A percentile compares a stretch with the other conserved stretches of the same genome.
Evolutionary conservation across 2,797 vertebrate genomes (phyloP).

Genomic region (Antrozous pallidus): DNA sequence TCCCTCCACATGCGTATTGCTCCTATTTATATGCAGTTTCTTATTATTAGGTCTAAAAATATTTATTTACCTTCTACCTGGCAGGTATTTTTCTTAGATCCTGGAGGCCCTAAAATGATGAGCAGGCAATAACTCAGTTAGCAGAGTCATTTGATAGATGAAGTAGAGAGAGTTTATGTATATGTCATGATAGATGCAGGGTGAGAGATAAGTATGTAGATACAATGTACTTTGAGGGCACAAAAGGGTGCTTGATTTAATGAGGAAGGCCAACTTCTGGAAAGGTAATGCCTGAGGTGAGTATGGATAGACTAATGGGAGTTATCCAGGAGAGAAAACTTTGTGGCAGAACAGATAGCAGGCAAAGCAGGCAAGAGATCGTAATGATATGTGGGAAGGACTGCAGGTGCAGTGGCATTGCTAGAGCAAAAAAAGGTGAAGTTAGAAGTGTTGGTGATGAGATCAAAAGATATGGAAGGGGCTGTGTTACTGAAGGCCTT

Average conservation of each 20-base stretch:
- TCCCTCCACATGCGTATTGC: fast-evolving
- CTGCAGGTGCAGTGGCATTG: neutral
- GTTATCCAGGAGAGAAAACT: neutral
- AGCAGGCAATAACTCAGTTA: neutral
- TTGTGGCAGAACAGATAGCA: neutral
- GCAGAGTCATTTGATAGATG: neutral
- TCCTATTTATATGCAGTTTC: neutral
- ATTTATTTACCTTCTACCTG: neutral
- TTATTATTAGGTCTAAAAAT: neutral
- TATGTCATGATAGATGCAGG: neutral
- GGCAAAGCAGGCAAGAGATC: neutral
- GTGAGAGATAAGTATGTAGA: neutral
- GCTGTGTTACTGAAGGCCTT: neutral
- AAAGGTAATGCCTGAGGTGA: neutral
- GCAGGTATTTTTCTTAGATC: neutral
- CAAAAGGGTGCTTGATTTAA: neutral
- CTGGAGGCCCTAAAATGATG: neutral
- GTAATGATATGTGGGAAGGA: neutral
- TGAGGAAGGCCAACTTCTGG: neutral
- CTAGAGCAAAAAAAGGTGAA: neutral
- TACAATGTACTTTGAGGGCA: neutral
- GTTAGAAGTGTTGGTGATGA: neutral
- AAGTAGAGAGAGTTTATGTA: neutral
- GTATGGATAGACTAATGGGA: neutral
- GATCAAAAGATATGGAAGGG: neutral